phyloP scores from a whole-genome alignment of 2,888 invertebrate genomes.

The Drosophila incognita region DNA sequence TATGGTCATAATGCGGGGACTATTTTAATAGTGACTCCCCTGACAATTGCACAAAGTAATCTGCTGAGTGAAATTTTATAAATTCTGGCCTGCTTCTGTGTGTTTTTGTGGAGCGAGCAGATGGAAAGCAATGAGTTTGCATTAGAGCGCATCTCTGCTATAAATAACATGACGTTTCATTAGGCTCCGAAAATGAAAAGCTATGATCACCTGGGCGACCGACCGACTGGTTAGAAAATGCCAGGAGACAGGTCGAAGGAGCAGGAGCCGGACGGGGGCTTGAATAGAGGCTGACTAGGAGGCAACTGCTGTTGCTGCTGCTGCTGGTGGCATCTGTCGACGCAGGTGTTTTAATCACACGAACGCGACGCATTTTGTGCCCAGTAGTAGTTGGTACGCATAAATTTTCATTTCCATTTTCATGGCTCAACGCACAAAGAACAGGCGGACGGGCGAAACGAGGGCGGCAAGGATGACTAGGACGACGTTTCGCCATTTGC shows the following conservation, averaged over 20 bases:
- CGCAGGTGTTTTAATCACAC: conserved; percentile 71
- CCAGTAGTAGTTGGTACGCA: conserved; percentile 54
- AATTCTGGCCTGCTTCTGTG: conserved; percentile 27
- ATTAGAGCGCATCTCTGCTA: conserved; percentile 72
- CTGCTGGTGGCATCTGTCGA: conserved; percentile 57
- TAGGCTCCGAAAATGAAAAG: conserved; percentile 72
- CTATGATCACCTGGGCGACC: conserved; percentile 66
- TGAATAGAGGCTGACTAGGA: conserved; percentile 10
- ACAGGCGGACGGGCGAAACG: conserved; percentile 17
- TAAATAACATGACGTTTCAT: conserved; percentile 79
- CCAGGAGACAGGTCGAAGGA: conserved; percentile 1
- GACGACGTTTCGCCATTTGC: conserved; percentile 68
- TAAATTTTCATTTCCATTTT: conserved; percentile 81
- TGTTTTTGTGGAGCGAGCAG: conserved; percentile 10
- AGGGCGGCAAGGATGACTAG: conserved; percentile 17
- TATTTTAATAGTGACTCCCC: background rate
- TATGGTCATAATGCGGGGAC: background rate
- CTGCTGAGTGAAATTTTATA: conserved; percentile 19
- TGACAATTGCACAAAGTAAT: conserved; percentile 23
- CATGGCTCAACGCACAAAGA: conserved; percentile 73
- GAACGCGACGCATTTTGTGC: conserved; percentile 59
- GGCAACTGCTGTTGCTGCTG: conserved; percentile 20
- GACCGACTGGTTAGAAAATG: conserved; percentile 10
- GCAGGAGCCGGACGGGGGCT: background rate
- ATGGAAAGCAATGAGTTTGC: conserved; percentile 76